phyloP scores from a whole-genome alignment of 2,797 vertebrate genomes.

The Sebastolobus altivelis region DNA sequence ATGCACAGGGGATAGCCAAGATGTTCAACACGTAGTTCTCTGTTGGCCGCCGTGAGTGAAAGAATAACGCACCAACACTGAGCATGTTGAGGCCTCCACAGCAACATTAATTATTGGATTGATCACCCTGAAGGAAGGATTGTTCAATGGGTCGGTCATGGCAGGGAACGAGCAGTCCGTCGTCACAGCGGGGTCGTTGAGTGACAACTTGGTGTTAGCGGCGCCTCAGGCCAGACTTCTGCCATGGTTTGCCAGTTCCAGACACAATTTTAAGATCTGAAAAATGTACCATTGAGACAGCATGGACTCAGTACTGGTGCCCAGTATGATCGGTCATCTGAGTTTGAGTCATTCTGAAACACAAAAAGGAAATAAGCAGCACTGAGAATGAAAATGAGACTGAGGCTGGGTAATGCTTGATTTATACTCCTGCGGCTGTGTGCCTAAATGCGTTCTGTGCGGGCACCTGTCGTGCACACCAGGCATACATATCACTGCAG shows the following conservation, averaged over 20 bases:
- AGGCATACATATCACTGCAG: too few species aligned
- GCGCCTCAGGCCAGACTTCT: neutral
- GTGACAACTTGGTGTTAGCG: neutral
- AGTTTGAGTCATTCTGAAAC: neutral
- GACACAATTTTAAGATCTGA: neutral
- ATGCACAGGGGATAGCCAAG: neutral
- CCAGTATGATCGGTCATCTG: too few species aligned
- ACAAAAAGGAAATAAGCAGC: neutral
- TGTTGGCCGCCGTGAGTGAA: neutral
- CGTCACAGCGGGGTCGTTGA: slow-evolving; percentile 15
- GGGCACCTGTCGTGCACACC: too few species aligned
- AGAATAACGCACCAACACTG: neutral
- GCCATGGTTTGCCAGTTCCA: neutral
- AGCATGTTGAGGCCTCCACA: neutral
- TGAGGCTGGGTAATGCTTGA: too few species aligned
- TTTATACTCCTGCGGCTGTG: too few species aligned
- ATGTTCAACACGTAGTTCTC: neutral
- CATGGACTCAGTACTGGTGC: neutral
- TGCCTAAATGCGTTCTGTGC: too few species aligned
- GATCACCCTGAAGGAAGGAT: neutral
- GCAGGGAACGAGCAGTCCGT: slow-evolving; percentile 3
- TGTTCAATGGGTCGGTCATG: slow-evolving; percentile 18
- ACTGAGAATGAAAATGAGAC: too few species aligned
- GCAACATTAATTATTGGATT: slow-evolving; percentile 17
- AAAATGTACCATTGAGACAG: neutral